Evolutionary conservation across 1,140 invertebrate species (phyloP), one percentile per base, ranked within the genome.

Genomic region (Aradophagus sp.): DNA sequence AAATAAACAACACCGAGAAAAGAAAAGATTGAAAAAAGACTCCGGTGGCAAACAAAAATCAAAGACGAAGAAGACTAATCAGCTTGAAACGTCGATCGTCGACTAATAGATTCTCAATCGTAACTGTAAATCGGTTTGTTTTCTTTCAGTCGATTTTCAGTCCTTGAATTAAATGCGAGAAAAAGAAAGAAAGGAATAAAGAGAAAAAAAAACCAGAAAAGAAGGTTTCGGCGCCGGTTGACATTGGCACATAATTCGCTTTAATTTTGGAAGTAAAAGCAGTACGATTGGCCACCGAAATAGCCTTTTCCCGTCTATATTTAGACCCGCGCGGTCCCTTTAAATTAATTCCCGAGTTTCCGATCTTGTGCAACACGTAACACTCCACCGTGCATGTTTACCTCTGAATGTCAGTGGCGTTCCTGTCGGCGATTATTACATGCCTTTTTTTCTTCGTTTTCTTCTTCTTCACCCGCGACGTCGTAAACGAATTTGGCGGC

Each of bases 351-450:
- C 38, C 26, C 39, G 15, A 31, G n/a, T 7, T 20, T 42, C 36
- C 13, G 19, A 44, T 45, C 38, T 52, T 63, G 38, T 53, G 39
- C 47, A 63, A 63, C 32, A 32, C 38, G 23, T 38, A 52, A 27
- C 39, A 44, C 45, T 42, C 45, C 16, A 63, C 20, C 47, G 7
- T 38, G 52, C 31, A 26, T 59, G 39, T 67, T 67, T 67, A 36
- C 39, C 39, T 59, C 47, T 58, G 53, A 58, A 59, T 59, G 53
- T 67, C 63, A 67, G 47, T 47, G 44, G 62, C 26, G n/a, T n/a
- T n/a, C n/a, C n/a, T n/a, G n/a, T n/a, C n/a, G n/a, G n/a, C n/a
- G n/a, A n/a, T n/a, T n/a, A n/a, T n/a, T n/a, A n/a, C n/a, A n/a
- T n/a, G n/a, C n/a, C n/a, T n/a, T n/a, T n/a, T n/a, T n/a, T n/a